Conservation (phyloP, 2,797 vertebrate genomes). For the Emydoidea blandingii region DNA sequence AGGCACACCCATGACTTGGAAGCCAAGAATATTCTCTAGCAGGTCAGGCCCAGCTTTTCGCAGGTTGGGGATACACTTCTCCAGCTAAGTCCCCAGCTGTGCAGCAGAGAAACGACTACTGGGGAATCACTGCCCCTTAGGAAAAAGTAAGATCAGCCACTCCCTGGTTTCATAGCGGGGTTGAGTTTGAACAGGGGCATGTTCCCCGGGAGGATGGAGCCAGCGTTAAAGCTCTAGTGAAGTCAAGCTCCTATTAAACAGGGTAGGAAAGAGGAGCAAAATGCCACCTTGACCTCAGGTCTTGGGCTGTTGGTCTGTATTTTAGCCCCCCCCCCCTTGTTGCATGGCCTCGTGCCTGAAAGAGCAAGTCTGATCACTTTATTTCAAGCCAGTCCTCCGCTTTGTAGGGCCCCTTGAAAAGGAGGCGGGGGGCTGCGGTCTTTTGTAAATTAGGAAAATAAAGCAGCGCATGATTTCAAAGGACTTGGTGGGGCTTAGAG, state of each 20-base stretch:
- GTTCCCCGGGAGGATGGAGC: background rate
- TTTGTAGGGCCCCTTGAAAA: background rate
- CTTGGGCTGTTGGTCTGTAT: background rate
- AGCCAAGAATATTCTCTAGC: rapidly evolving
- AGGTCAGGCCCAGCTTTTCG: background rate
- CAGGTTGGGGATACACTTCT: rapidly evolving
- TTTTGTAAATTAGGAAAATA: background rate
- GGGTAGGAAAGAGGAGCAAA: background rate
- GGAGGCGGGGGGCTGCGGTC: background rate
- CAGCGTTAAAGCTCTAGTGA: background rate
- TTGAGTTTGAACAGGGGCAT: background rate
- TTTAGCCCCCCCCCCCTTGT: rapidly evolving
- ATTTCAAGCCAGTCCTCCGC: background rate
- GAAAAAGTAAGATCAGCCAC: background rate
- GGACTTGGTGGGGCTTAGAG: background rate
- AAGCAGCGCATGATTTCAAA: background rate
- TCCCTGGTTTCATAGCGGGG: background rate
- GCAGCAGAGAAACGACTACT: background rate
- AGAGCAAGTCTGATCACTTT: background rate
- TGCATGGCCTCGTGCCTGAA: background rate
- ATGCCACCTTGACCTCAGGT: background rate
- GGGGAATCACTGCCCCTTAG: background rate
- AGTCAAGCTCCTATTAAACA: background rate
- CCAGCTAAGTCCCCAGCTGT: too few relatives aligned
- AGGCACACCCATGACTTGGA: rapidly evolving